phyloP scores from a whole-genome alignment of 2,888 invertebrate species.

The Chymomyza amoena region DNA sequence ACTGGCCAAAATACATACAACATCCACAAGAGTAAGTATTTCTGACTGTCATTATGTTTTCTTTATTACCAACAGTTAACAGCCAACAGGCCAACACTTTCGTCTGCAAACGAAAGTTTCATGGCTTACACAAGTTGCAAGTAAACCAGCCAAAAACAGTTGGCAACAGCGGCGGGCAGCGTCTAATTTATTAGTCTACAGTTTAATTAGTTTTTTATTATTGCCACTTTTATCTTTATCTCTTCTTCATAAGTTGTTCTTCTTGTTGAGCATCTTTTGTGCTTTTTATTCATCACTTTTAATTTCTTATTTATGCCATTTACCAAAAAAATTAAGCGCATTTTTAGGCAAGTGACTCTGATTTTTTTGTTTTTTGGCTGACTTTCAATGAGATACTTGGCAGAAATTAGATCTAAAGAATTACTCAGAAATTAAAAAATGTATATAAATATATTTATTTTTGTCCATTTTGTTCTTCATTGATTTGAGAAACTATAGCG shows the following conservation, averaged over 20 bases:
- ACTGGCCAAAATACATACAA: slow-evolving; percentile 17
- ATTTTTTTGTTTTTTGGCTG: too few relatives aligned
- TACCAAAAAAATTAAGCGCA: neutral
- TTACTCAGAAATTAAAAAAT: too few relatives aligned
- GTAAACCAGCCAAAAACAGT: neutral
- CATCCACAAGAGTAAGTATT: slow-evolving; percentile 11
- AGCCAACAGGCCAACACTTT: slow-evolving; percentile 42
- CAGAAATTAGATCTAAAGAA: too few relatives aligned
- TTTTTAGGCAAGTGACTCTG: neutral
- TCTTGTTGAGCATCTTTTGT: slow-evolving; percentile 3
- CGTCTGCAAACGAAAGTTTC: slow-evolving; percentile 68
- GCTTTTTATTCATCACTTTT: slow-evolving; percentile 1
- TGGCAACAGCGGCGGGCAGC: slow-evolving; percentile 36
- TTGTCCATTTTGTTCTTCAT: too few relatives aligned
- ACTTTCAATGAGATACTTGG: too few relatives aligned
- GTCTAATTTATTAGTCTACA: slow-evolving; percentile 66
- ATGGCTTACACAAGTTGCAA: slow-evolving; percentile 38
- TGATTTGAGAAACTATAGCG: too few relatives aligned
- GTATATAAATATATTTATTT: too few relatives aligned
- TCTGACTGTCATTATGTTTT: slow-evolving; percentile 35
- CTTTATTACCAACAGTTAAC: slow-evolving; percentile 37
- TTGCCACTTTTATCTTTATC: slow-evolving; percentile 24
- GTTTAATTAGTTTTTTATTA: slow-evolving; percentile 61
- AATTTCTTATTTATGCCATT: slow-evolving; percentile 39
- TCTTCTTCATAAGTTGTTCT: slow-evolving; percentile 21